These are phyloP conservation scores for Muscicapa striata DNA, from an alignment of 2,797 vertebrate species.

Conservation along the genomic window DNA sequence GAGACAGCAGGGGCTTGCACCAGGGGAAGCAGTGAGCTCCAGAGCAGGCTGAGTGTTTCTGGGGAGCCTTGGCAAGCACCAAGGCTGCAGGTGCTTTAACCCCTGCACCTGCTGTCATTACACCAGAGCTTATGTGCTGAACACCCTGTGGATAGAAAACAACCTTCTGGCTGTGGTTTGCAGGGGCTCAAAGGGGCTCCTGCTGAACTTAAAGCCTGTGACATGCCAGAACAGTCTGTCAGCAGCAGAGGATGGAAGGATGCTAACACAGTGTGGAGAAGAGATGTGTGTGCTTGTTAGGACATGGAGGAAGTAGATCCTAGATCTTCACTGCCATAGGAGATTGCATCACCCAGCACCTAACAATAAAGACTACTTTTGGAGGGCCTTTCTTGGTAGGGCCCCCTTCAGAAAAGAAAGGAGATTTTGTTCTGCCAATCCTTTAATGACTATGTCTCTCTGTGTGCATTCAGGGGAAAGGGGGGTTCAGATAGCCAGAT, in stretches of 20 bases:
- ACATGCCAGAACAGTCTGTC: background rate
- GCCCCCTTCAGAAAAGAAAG: slow-evolving; percentile 38
- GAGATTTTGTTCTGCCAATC: slow-evolving; percentile 47
- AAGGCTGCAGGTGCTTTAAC: background rate
- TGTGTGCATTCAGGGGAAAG: background rate
- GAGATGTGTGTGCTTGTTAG: background rate
- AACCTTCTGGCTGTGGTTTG: background rate
- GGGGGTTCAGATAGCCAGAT: background rate
- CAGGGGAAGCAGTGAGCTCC: background rate
- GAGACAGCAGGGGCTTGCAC: background rate
- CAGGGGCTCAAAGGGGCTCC: background rate
- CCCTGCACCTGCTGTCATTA: background rate
- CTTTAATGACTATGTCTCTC: slow-evolving; percentile 50
- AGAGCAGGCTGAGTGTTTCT: background rate
- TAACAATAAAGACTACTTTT: background rate
- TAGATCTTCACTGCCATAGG: background rate
- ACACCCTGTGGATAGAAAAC: background rate
- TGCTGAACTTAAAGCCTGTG: background rate
- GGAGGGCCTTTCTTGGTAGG: background rate
- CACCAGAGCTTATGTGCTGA: background rate
- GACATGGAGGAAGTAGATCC: background rate
- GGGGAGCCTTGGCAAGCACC: background rate
- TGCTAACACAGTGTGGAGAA: background rate
- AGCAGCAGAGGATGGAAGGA: background rate
- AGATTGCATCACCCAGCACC: background rate